Conservation (phyloP, 2,888 invertebrate genomes). For the Ichneumoninae sp. region DNA sequence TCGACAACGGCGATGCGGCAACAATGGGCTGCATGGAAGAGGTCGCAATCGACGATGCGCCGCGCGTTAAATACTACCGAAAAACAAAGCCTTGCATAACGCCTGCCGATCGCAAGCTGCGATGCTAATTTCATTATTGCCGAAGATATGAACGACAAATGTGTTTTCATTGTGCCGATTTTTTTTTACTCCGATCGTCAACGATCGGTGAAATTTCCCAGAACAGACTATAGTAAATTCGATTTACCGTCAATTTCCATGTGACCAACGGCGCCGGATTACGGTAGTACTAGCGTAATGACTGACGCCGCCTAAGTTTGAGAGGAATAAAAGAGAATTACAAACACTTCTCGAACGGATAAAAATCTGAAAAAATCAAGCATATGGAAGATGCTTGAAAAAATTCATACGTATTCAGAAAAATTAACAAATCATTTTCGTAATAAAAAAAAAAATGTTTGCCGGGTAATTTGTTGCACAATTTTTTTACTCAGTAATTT, state of each 20-base stretch:
- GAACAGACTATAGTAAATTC: conserved; percentile 35
- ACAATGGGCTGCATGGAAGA: not conserved
- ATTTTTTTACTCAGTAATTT: no score
- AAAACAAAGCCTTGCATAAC: conserved; percentile 86
- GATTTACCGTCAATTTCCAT: conserved; percentile 76
- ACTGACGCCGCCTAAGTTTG: no score
- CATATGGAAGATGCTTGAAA: no score
- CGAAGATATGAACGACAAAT: not conserved
- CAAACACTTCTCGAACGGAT: no score
- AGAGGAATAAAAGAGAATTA: no score
- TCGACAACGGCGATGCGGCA: not conserved
- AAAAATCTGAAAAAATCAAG: no score
- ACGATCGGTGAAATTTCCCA: conserved; percentile 47
- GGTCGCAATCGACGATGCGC: not conserved
- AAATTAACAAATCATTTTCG: no score
- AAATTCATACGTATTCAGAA: no score
- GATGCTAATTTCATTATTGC: not conserved
- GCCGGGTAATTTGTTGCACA: no score
- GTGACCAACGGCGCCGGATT: not conserved
- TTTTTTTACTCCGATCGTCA: not conserved
- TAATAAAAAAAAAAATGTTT: no score
- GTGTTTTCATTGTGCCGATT: not conserved
- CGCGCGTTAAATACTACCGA: not conserved
- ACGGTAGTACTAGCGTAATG: no score
- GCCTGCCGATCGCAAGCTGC: not conserved